Conservation (phyloP, 2,113 vertebrate genomes). For the Stictonetta naevosa region DNA sequence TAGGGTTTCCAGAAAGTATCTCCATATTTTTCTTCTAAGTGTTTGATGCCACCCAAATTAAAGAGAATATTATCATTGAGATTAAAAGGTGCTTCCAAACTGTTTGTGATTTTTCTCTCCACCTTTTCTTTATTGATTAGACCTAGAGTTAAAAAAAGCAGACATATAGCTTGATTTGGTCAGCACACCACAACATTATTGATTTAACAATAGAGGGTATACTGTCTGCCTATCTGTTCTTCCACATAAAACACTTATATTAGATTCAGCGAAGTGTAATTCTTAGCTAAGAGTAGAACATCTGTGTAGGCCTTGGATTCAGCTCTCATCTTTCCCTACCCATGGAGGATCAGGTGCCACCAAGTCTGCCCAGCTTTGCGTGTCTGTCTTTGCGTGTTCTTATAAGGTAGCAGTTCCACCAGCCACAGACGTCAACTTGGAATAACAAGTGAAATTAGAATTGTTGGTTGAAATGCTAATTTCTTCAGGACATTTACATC, state of each 20-base stretch:
- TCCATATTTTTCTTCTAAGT: neutral
- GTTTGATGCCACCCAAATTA: neutral
- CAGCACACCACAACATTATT: neutral
- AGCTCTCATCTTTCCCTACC: neutral
- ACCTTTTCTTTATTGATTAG: conserved; percentile 29
- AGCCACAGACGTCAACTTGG: neutral
- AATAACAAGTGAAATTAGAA: neutral
- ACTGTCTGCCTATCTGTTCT: neutral
- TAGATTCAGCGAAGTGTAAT: neutral
- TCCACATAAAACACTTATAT: conserved; percentile 25
- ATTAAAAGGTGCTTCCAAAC: neutral
- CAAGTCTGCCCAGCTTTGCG: neutral
- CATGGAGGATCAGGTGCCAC: neutral
- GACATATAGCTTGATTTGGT: accelerated
- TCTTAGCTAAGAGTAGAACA: neutral
- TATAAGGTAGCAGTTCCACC: neutral
- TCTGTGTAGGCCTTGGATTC: neutral
- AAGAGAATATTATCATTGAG: neutral
- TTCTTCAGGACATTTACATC: neutral
- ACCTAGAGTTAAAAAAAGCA: neutral
- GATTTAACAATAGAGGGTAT: neutral
- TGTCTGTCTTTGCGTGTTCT: neutral
- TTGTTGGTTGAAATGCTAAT: neutral
- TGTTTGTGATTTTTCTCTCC: neutral
- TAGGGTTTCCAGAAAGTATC: neutral